Conservation (phyloP, 2,888 invertebrate species). For the Drosophila parthenogenetica region DNA sequence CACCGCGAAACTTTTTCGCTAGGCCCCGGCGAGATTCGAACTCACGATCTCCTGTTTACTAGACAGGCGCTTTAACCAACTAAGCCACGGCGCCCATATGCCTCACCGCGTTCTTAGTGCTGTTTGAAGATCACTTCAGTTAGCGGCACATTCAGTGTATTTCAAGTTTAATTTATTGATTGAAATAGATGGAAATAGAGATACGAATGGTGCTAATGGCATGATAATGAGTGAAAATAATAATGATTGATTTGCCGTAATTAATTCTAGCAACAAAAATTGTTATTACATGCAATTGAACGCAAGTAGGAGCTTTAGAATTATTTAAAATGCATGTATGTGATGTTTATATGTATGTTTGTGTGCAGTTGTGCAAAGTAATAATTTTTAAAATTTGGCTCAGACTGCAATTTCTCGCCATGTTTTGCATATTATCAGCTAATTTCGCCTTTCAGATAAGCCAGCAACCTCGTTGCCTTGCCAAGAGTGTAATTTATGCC, state of each 20-base stretch:
- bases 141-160: not conserved
- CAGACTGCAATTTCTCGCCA: conserved; percentile 73
- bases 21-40: conserved; percentile 85
- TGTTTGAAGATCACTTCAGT: conserved; percentile 25
- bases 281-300: not conserved
- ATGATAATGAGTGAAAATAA: conserved; percentile 20
- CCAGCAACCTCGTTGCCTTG: conserved; percentile 68
- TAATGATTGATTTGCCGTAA: conserved; percentile 2
- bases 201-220: conserved; percentile 21
- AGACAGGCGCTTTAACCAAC: conserved; percentile 86
- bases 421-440: conserved; percentile 81
- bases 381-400: conserved; percentile 76
- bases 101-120: accelerated
- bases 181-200: conserved; percentile 20
- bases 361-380: conserved; percentile 67
- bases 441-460: conserved; percentile 78
- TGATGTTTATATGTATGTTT: conserved; percentile 6
- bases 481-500: conserved; percentile 79
- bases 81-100: conserved; percentile 84
- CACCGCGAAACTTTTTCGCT: conserved; percentile 1
- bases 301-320: not conserved
- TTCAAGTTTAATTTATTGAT: conserved; percentile 25
- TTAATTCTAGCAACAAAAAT: not conserved
- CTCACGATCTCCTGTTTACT: conserved; percentile 85
- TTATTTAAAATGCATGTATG: not conserved